Percentiles rank a stretch among this genome's conserved stretches.
Evolutionary conservation across 1,140 invertebrate species (phyloP).

Genomic region (Papilio glaucus): DNA sequence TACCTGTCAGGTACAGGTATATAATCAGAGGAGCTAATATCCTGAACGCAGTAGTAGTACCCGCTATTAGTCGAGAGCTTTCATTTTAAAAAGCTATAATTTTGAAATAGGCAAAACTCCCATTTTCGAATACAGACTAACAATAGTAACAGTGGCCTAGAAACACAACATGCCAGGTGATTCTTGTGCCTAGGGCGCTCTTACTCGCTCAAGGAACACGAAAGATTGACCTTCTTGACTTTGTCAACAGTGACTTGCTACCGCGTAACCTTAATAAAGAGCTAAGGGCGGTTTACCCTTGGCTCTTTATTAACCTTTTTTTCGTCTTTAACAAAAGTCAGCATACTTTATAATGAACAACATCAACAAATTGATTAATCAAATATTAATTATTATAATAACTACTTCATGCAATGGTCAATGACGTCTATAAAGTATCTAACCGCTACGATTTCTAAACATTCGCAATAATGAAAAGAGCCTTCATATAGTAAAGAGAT

Average conservation of each 20-base stretch:
- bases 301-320: not conserved
- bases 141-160: constrained; percentile 15
- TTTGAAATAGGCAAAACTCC: not conserved
- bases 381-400: too few relatives aligned
- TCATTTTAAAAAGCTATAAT: too few relatives aligned
- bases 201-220: not conserved
- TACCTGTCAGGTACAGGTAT: too few relatives aligned
- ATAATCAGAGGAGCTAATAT: too few relatives aligned
- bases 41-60: too few relatives aligned
- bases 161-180: not conserved
- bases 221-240: constrained; percentile 3
- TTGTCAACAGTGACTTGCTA: constrained; percentile 4
- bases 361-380: not conserved
- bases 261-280: not conserved
- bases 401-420: too few relatives aligned
- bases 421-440: too few relatives aligned
- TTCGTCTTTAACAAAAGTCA: not conserved
- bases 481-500: too few relatives aligned
- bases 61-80: too few relatives aligned
- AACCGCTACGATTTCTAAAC: too few relatives aligned
- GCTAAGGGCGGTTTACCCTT: too few relatives aligned
- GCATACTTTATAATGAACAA: not conserved
- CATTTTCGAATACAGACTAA: not conserved
- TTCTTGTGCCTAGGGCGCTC: not conserved
- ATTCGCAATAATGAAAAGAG: too few relatives aligned